Percentiles rank a stretch among this genome's conserved stretches.
phyloP scores from a whole-genome alignment of 2,888 invertebrate species.

The Tipula vernalis region DNA sequence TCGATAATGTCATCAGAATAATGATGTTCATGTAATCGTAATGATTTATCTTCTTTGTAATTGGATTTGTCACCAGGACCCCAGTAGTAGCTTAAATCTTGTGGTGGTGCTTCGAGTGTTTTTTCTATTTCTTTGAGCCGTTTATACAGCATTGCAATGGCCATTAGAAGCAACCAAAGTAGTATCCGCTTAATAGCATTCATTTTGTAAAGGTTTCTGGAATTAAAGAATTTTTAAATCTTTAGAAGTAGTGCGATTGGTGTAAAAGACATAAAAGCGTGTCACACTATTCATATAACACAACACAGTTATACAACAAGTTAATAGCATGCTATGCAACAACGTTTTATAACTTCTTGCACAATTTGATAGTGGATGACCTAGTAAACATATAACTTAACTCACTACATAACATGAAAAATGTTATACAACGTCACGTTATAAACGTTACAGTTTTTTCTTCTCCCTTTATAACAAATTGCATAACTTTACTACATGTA shows the following conservation, averaged over 20 bases:
- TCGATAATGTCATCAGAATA: conserved; percentile 23
- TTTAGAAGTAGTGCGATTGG: too few relatives aligned
- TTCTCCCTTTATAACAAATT: too few relatives aligned
- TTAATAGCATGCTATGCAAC: too few relatives aligned
- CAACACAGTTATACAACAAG: neutral
- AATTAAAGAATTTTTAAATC: neutral
- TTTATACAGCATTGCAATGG: conserved; percentile 24
- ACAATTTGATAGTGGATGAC: too few relatives aligned
- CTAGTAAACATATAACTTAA: neutral
- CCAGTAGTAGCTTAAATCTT: conserved; percentile 15
- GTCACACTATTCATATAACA: too few relatives aligned
- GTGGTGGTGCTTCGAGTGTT: conserved; percentile 22
- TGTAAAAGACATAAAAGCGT: too few relatives aligned
- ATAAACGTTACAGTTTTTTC: too few relatives aligned
- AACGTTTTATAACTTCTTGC: too few relatives aligned
- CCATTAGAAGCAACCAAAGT: conserved; percentile 22
- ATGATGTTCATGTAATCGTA: conserved; percentile 14
- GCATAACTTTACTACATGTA: too few relatives aligned
- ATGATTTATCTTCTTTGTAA: conserved; percentile 13
- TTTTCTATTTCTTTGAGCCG: conserved; percentile 24
- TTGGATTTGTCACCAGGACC: conserved; percentile 11
- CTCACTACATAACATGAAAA: too few relatives aligned
- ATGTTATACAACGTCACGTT: too few relatives aligned
- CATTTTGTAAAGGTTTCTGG: neutral
- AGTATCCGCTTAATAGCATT: neutral